These are phyloP conservation scores for Chloropsis hardwickii DNA, from an alignment of 2,113 vertebrate genomes.

Conservation along the genomic window DNA sequence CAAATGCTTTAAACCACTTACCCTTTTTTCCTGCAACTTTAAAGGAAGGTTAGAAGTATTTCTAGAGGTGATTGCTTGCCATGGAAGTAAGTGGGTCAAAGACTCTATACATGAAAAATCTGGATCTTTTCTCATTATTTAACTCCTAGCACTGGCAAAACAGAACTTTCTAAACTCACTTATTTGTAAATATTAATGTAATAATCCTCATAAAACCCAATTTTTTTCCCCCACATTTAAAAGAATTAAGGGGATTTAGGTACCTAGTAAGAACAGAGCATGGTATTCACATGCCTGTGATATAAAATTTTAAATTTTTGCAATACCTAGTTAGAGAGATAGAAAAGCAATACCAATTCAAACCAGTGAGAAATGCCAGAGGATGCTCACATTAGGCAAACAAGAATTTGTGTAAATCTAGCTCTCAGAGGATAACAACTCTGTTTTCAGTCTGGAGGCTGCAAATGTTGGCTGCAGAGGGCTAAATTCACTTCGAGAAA, in stretches of 20 bases:
- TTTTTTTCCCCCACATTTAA: fast-evolving
- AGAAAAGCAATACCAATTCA: background rate
- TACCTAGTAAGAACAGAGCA: background rate
- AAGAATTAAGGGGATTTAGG: background rate
- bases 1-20: slow-evolving; percentile 23
- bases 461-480: background rate
- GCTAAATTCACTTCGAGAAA: background rate
- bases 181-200: background rate
- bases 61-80: slow-evolving; percentile 12
- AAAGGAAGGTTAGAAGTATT: slow-evolving; percentile 29
- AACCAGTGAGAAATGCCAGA: background rate
- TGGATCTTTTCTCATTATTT: background rate
- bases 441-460: background rate
- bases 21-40: background rate
- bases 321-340: background rate
- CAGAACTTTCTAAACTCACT: background rate
- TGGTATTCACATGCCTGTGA: background rate
- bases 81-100: background rate
- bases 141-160: background rate
- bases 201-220: background rate
- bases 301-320: background rate
- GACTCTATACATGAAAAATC: background rate
- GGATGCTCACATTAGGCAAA: background rate
- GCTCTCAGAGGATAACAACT: background rate
- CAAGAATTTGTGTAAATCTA: background rate